These are phyloP conservation scores for Hydrolagus colliei DNA, from an alignment of 2,797 vertebrate species.

Conservation along the genomic window DNA sequence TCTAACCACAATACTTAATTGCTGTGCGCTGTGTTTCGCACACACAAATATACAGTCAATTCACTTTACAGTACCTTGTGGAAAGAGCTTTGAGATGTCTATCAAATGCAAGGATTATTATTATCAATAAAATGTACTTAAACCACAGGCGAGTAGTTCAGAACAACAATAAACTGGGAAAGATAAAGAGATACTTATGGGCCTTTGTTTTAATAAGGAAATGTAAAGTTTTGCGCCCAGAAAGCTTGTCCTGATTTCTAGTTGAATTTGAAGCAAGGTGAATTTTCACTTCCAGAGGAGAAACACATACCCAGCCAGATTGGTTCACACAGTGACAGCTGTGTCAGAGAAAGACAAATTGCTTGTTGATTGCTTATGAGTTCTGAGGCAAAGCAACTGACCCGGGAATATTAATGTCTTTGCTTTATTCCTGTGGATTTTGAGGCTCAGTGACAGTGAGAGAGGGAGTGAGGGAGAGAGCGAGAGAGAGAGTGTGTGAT, in stretches of 20 bases:
- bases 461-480: neutral
- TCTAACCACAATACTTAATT: too few species aligned
- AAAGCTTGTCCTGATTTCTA: neutral
- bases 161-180: too few species aligned
- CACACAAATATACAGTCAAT: too few species aligned
- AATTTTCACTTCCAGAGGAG: neutral
- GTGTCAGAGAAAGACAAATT: slow-evolving; percentile 27
- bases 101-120: too few species aligned
- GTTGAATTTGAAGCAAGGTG: slow-evolving; percentile 25
- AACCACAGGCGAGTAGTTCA: too few species aligned
- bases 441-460: neutral
- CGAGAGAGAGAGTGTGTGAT: too few species aligned
- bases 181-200: too few species aligned
- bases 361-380: slow-evolving; percentile 27
- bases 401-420: neutral
- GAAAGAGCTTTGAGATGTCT: too few species aligned
- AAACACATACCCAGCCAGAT: neutral
- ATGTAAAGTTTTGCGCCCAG: neutral
- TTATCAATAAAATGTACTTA: too few species aligned
- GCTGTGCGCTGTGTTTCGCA: too few species aligned
- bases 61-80: too few species aligned
- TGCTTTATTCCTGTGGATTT: neutral
- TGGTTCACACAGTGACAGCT: slow-evolving; percentile 24
- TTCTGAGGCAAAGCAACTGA: neutral
- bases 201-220: neutral